Conservation (phyloP, 2,797 vertebrate species). For the Carapus acus region DNA sequence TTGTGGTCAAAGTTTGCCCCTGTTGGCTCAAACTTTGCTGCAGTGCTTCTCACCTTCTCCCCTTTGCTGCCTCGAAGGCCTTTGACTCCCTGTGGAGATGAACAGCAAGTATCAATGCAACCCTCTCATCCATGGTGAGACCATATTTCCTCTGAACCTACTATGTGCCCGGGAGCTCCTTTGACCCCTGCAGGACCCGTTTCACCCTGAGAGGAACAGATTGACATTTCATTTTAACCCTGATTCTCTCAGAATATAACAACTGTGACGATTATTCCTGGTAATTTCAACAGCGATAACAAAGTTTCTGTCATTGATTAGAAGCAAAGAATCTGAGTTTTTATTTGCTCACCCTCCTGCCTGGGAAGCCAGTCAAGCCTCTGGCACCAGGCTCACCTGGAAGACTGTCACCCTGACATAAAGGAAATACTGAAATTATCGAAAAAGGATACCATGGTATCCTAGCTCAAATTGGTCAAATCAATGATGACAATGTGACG, state of each 20-base stretch:
- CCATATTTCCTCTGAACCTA: constrained; percentile 63
- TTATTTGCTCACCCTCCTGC: constrained; percentile 68
- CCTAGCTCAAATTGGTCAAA: too few relatives aligned
- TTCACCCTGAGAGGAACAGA: constrained; percentile 69
- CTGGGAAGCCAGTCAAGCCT: constrained; percentile 73
- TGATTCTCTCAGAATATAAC: not conserved
- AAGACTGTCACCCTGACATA: constrained; percentile 73
- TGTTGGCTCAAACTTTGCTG: constrained; percentile 3
- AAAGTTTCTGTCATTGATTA: too few relatives aligned
- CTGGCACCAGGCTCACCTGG: constrained; percentile 74
- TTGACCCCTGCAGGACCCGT: constrained; percentile 70
- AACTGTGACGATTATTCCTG: not conserved
- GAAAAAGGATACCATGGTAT: too few relatives aligned
- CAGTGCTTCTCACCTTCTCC: constrained; percentile 70
- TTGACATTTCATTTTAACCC: too few relatives aligned
- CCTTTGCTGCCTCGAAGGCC: constrained; percentile 77
- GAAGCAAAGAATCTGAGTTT: too few relatives aligned
- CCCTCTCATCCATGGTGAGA: too few relatives aligned
- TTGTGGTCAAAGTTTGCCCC: not conserved
- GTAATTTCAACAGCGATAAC: not conserved
- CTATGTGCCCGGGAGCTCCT: constrained; percentile 69
- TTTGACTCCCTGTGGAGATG: constrained; percentile 74
- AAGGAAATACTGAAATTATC: constrained; percentile 5
- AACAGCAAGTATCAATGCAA: constrained; percentile 2
- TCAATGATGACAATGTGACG: too few relatives aligned